These are phyloP conservation scores for Drosophila barbarae DNA, from an alignment of 2,888 invertebrate species.

Conservation along the genomic window DNA sequence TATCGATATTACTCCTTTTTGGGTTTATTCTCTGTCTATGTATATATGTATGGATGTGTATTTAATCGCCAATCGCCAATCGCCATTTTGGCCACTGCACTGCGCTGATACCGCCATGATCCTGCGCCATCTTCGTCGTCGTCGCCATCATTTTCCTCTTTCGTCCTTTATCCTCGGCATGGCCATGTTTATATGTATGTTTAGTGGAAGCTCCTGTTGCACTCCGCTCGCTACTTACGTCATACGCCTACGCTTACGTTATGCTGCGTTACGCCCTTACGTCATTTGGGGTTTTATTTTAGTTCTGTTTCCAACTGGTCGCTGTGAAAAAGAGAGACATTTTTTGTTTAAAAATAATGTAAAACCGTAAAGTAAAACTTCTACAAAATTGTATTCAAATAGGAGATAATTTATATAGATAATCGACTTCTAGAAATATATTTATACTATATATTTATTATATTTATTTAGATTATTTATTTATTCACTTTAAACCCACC, in stretches of 20 bases:
- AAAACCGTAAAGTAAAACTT: too few relatives aligned
- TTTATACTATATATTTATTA: too few relatives aligned
- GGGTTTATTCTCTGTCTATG: conserved; percentile 10
- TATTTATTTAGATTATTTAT: not conserved
- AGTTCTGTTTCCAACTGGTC: conserved; percentile 93
- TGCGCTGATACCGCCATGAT: conserved; percentile 5
- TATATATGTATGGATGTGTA: conserved; percentile 14
- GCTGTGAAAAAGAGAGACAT: conserved; percentile 80
- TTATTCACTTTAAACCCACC: conserved; percentile 80
- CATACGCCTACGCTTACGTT: conserved; percentile 29
- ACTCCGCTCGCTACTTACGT: conserved; percentile 60
- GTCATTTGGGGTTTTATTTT: conserved; percentile 33
- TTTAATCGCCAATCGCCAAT: conserved; percentile 13
- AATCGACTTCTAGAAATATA: too few relatives aligned
- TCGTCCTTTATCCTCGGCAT: conserved; percentile 12
- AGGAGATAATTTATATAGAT: too few relatives aligned
- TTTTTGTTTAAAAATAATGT: not conserved
- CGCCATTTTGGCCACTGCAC: conserved; percentile 12
- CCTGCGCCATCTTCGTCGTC: not conserved
- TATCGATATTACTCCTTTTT: conserved; percentile 36
- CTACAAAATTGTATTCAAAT: too few relatives aligned
- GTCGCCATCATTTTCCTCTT: not conserved
- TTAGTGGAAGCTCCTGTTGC: conserved; percentile 79
- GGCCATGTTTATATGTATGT: conserved; percentile 53
- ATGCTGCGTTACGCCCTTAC: conserved; percentile 28